A percentile compares a stretch with the other conserved stretches of the same genome.
phyloP scores from a whole-genome alignment of 2,797 vertebrate species.

The Toxotes lorentzi region DNA sequence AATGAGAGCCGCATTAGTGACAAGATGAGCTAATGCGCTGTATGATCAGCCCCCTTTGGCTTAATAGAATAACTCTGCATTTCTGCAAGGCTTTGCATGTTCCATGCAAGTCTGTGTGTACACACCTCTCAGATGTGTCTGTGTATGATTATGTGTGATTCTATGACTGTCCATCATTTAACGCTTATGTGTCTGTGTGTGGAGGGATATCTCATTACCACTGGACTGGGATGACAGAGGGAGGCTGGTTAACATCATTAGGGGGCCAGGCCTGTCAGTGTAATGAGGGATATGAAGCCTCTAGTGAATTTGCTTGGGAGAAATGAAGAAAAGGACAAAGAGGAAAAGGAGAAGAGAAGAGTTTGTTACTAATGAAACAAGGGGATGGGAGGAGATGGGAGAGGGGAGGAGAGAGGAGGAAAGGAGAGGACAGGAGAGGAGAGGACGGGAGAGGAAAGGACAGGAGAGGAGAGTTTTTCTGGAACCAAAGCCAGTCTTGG shows the following conservation, averaged over 20 bases:
- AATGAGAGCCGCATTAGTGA: conserved; percentile 85
- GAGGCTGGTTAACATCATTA: conserved; percentile 81
- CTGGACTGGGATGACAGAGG: conserved; percentile 68
- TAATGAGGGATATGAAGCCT: conserved; percentile 78
- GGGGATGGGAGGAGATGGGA: background rate
- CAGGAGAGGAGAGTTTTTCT: conserved; percentile 15
- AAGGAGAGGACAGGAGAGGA: background rate
- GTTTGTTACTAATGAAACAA: no score
- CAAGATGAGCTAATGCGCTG: conserved; percentile 76
- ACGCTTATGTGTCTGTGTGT: conserved; percentile 37
- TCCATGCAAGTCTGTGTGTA: conserved; percentile 1
- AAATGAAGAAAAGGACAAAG: background rate
- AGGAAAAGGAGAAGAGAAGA: background rate
- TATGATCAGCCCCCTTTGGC: conserved; percentile 70
- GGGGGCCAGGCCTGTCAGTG: conserved; percentile 69
- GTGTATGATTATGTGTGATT: conserved; percentile 56
- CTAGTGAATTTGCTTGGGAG: conserved; percentile 56
- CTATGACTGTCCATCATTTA: conserved; percentile 69
- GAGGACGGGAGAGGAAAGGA: background rate
- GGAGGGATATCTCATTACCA: conserved; percentile 71
- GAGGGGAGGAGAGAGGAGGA: background rate
- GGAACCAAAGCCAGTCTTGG: conserved; percentile 34
- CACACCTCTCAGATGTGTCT: conserved; percentile 42
- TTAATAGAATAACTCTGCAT: conserved; percentile 79
- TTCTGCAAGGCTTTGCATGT: conserved; percentile 42